Evolutionary conservation across 2,797 vertebrate species (phyloP), one percentile per base, ranked within the genome.

Genomic region (Chromobotia macracanthus): DNA sequence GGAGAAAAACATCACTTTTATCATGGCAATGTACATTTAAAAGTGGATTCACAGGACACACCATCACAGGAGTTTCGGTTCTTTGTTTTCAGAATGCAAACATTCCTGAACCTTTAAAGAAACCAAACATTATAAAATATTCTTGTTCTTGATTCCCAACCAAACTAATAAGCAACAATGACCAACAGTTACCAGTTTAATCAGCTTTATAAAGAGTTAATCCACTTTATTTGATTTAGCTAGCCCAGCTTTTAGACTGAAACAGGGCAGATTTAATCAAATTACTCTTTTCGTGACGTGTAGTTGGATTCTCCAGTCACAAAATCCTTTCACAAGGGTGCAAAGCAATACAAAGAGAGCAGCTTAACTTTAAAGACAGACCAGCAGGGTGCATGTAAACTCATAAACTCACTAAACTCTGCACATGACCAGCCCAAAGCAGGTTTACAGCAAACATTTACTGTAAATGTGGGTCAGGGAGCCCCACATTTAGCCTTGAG

Each of bases 191-290:
- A n/a, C n/a, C 87, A 84, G 84, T 90, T 90, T 89, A 91, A 91
- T 92, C 89, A 89, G 86, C 85, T 90, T 89, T 87, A 91, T 90
- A 89, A 88, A 84, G 79, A 90, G 84, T 87, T 93, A 92, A 93
- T 93, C 91, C 88, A 92, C 89, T 91, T 92, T 88, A 88, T 87
- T 91, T 80, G 23, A 88, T 90, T 90, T 84, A 89, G 87, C 85
- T 86, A 84, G 87, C 84, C 83, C 87, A 89, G 85, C 89, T 88
- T 91, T 86, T 88, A 86, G 84, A 85, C 81, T 86, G 85, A 90
- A 92, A 91, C 87, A 83, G 85, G 87, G 86, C 84, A 91, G 89
- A 91, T 93, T 90, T 90, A 88, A 92, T 92, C 87, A 92, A 91
- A 92, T 89, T 84, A 89, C 83, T 85, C 53, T 79, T 89, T 90